Evolutionary conservation across 2,888 invertebrate genomes (phyloP).

Genomic region (Machimus rusticus): DNA sequence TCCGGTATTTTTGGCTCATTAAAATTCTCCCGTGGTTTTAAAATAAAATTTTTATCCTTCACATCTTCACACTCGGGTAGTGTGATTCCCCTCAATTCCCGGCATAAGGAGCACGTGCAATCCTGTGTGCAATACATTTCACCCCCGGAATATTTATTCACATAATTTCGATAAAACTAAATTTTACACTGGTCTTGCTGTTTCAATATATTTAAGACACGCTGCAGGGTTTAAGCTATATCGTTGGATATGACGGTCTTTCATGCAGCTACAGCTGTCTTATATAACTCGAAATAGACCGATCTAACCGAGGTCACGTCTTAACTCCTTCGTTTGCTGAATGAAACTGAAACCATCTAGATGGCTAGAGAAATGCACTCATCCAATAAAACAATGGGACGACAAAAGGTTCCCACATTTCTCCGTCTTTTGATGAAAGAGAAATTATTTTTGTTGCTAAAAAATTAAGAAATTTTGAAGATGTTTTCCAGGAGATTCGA

Average conservation of each 20-base stretch:
- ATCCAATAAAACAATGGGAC: conserved; percentile 58
- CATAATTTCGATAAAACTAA: background rate
- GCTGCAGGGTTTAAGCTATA: background rate
- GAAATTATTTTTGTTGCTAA: conserved; percentile 15
- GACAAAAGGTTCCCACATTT: conserved; percentile 47
- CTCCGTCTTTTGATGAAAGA: conserved; percentile 42
- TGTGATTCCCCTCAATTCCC: conserved; percentile 73
- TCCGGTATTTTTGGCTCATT: background rate
- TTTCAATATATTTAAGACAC: background rate
- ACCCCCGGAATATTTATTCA: background rate
- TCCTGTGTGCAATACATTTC: conserved; percentile 72
- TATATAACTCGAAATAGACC: background rate
- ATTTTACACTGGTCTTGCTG: background rate
- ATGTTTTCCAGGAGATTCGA: background rate
- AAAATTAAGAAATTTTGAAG: conserved; percentile 19
- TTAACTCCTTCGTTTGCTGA: conserved; percentile 50
- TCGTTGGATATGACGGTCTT: background rate
- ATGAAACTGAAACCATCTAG: conserved; percentile 50
- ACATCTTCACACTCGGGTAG: background rate
- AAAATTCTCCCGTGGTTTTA: conserved; percentile 63
- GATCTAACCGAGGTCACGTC: conserved; percentile 35
- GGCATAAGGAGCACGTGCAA: conserved; percentile 78
- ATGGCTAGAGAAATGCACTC: conserved; percentile 10
- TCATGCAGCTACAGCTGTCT: background rate
- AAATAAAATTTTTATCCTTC: conserved; percentile 22